These are phyloP conservation scores for Heliocidaris tuberculata DNA, from an alignment of 35 echinoderm and acorn worm species.

Conservation along the genomic window DNA sequence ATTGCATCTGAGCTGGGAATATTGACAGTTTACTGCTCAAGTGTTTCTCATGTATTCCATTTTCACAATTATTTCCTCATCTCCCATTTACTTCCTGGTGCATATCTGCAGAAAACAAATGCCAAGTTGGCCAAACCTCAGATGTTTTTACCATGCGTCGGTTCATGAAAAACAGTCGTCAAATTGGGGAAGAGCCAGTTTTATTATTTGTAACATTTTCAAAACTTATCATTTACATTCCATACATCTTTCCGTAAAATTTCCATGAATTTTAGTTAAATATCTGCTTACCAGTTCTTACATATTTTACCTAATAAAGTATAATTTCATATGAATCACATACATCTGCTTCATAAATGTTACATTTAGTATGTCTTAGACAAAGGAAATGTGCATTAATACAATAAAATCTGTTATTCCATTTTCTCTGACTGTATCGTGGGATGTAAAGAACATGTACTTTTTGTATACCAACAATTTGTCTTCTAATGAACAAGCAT, in stretches of 20 bases:
- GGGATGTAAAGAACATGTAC: background rate
- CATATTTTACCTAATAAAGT: background rate
- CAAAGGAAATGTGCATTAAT: background rate
- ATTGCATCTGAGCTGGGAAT: background rate
- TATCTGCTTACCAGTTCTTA: background rate
- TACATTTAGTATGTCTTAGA: background rate
- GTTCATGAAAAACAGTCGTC: background rate
- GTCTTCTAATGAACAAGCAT: background rate
- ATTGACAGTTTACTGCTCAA: background rate
- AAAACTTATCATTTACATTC: background rate
- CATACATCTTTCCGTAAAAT: background rate
- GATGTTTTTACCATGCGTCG: background rate
- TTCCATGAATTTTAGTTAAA: background rate
- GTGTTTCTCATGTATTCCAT: background rate
- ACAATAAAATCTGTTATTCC: background rate
- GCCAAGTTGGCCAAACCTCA: background rate
- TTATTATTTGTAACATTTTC: background rate
- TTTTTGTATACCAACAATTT: slow-evolving; percentile 12
- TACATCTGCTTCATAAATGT: background rate
- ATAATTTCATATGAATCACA: background rate
- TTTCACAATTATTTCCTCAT: background rate
- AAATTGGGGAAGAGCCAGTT: background rate
- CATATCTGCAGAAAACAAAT: background rate
- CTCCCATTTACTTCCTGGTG: background rate
- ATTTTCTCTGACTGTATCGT: background rate